Conservation (phyloP, 2,888 invertebrate species). For the Sycophila texana region DNA sequence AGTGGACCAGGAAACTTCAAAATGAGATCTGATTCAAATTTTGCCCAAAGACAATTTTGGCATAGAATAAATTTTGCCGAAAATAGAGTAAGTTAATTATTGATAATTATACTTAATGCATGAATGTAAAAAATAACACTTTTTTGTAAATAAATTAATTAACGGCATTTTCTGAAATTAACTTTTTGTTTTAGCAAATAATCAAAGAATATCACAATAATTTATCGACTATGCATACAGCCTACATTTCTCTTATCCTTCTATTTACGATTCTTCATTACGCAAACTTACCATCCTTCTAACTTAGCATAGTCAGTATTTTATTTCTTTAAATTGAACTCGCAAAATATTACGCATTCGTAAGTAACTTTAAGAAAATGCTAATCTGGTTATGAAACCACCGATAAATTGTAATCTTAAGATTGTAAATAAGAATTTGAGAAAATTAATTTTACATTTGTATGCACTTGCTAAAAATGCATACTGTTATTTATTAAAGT, state of each 20-base stretch:
- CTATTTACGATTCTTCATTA: not conserved
- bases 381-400: no score
- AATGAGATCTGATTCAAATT: slow-evolving; percentile 73
- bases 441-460: no score
- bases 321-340: no score
- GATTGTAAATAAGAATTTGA: no score
- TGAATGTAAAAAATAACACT: slow-evolving; percentile 4
- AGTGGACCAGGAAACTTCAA: slow-evolving; percentile 74
- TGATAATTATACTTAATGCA: not conserved
- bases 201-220: not conserved
- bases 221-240: not conserved
- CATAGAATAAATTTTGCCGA: slow-evolving; percentile 79
- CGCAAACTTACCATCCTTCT: not conserved
- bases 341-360: no score
- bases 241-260: not conserved
- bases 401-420: no score
- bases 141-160: not conserved
- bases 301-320: not conserved
- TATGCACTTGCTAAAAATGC: no score
- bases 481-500: no score
- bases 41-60: slow-evolving; percentile 80
- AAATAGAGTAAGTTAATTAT: slow-evolving; percentile 76
- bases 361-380: no score
- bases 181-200: not conserved
- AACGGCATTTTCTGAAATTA: not conserved